Evolutionary conservation across 2,888 invertebrate genomes (phyloP).

Genomic region (Malthinus seriepunctatus): DNA sequence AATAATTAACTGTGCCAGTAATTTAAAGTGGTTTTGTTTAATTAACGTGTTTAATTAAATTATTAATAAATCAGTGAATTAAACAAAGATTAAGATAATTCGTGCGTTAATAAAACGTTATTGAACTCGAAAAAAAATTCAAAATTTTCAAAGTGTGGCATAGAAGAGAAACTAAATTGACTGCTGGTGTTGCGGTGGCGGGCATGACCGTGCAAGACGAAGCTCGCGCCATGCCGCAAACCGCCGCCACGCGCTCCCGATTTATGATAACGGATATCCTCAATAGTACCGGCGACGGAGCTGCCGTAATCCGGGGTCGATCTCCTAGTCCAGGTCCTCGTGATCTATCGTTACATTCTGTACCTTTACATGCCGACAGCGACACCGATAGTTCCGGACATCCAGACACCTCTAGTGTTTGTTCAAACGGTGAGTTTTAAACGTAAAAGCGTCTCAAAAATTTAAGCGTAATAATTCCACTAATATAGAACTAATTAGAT

Average conservation of each 20-base stretch:
- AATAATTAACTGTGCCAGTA: no score
- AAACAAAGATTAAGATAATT: no score
- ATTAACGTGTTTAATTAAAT: no score
- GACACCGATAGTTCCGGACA: conserved; percentile 60
- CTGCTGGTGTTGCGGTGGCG: conserved; percentile 49
- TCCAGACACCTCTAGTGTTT: conserved; percentile 59
- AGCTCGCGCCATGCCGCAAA: conserved; percentile 56
- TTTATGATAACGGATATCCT: conserved; percentile 92
- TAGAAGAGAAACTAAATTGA: conserved; percentile 49
- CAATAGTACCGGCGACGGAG: conserved; percentile 62
- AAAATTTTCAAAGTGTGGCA: conserved; percentile 48
- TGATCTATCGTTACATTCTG: conserved; percentile 58
- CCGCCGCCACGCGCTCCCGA: conserved; percentile 71
- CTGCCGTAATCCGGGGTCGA: conserved; percentile 55
- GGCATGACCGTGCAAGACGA: conserved; percentile 58
- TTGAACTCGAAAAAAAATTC: background rate
- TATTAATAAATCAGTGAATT: no score
- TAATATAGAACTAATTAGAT: no score
- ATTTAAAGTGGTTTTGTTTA: no score
- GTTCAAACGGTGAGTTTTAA: conserved; percentile 59
- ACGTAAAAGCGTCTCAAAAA: background rate
- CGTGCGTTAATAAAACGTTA: background rate
- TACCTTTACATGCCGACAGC: conserved; percentile 53
- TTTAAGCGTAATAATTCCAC: no score
- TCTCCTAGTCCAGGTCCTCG: conserved; percentile 61